These are phyloP conservation scores for Lysiphlebus fabarum DNA, from an alignment of 1,140 invertebrate species.

Conservation along the genomic window DNA sequence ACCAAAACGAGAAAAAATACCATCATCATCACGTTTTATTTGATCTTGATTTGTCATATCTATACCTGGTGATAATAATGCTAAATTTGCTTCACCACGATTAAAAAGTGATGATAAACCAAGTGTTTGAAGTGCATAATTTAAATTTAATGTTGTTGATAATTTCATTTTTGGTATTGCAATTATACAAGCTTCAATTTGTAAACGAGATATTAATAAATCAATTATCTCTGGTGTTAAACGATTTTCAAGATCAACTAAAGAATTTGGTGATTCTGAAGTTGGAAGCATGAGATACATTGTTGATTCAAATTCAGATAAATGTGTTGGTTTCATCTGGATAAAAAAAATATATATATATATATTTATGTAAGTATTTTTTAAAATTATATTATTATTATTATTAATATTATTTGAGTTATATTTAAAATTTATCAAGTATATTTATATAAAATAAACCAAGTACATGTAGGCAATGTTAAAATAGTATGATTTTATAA, in stretches of 20 bases:
- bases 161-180: constrained; percentile 68
- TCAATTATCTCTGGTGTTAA: constrained; percentile 57
- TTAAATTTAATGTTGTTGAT: constrained; percentile 58
- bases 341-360: too few species aligned
- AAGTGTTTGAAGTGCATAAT: constrained; percentile 53
- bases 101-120: constrained; percentile 63
- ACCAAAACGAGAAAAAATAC: constrained; percentile 21
- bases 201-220: constrained; percentile 54
- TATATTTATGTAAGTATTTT: too few species aligned
- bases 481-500: too few species aligned
- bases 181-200: constrained; percentile 55
- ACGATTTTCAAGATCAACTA: constrained; percentile 53
- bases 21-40: neutral
- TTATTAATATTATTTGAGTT: too few species aligned
- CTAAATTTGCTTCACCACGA: constrained; percentile 59
- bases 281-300: constrained; percentile 72
- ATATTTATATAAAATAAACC: neutral
- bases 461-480: too few species aligned
- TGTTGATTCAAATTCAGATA: constrained; percentile 42
- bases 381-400: too few species aligned
- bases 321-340: constrained; percentile 2
- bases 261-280: constrained; percentile 47
- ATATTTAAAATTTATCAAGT: neutral
- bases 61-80: constrained; percentile 54
- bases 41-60: too few species aligned